These are phyloP conservation scores for Hystrix brachyura DNA, from an alignment of 2,113 vertebrate species.

Conservation along the genomic window DNA sequence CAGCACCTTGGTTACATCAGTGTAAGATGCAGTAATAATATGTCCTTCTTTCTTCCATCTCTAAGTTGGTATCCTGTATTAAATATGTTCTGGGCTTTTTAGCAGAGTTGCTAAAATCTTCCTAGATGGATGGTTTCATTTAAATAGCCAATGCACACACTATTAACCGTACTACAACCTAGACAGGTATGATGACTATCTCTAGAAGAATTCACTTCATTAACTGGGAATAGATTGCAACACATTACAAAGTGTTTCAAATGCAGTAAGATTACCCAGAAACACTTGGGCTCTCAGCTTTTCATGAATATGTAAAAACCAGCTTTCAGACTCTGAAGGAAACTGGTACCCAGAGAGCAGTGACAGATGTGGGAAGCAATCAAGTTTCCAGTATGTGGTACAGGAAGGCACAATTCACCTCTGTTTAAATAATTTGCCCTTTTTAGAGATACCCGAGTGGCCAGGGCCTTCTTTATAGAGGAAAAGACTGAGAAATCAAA, in stretches of 20 bases:
- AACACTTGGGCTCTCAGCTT: slow-evolving; percentile 37
- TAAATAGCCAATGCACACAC: not conserved
- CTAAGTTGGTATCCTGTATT: not conserved
- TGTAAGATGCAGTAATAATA: not conserved
- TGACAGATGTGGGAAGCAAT: slow-evolving; percentile 49
- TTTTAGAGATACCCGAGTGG: slow-evolving; percentile 20
- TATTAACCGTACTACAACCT: slow-evolving; percentile 43
- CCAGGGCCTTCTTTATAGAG: slow-evolving; percentile 29
- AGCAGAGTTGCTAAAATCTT: slow-evolving; percentile 54
- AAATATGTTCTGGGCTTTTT: slow-evolving; percentile 29
- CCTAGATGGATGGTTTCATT: slow-evolving; percentile 55
- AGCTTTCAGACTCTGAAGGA: slow-evolving; percentile 59
- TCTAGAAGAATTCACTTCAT: slow-evolving; percentile 23
- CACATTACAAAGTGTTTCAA: slow-evolving; percentile 41
- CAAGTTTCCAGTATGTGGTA: slow-evolving; percentile 6
- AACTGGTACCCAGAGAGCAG: not conserved
- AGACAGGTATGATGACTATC: slow-evolving; percentile 11
- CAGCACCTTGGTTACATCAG: not conserved
- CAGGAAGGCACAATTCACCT: slow-evolving; percentile 30
- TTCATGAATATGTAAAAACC: slow-evolving; percentile 38
- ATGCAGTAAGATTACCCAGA: slow-evolving; percentile 29
- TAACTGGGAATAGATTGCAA: slow-evolving; percentile 31
- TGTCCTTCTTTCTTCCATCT: not conserved
- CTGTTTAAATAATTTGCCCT: slow-evolving; percentile 14
- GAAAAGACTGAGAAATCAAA: not conserved